Conservation (phyloP, 2,113 vertebrate species). For the Myanophis thanlyinensis region DNA sequence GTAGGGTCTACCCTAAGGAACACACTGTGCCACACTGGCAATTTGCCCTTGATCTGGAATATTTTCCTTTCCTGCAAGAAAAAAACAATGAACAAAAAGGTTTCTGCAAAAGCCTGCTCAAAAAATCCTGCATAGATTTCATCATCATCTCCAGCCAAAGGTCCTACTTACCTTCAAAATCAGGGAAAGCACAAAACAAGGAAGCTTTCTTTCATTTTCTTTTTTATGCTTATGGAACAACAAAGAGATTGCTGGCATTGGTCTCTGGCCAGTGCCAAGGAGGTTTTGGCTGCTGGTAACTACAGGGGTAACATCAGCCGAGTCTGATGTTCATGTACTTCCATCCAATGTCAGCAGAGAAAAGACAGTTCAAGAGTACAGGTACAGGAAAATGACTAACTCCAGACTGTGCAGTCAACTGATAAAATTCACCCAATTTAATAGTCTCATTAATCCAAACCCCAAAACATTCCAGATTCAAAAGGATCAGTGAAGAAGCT, state of each 20-base stretch:
- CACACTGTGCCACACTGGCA: background rate
- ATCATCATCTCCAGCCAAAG: background rate
- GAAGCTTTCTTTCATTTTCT: fast-evolving
- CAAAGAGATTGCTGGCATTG: fast-evolving
- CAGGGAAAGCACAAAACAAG: background rate
- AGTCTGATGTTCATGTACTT: background rate
- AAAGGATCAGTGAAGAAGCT: background rate
- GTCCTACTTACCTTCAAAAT: background rate
- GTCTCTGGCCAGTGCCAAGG: background rate
- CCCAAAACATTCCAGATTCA: background rate
- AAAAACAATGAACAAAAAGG: background rate
- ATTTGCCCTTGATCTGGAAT: slow-evolving; percentile 20
- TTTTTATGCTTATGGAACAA: background rate
- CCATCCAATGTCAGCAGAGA: slow-evolving; percentile 13
- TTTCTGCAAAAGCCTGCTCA: slow-evolving; percentile 1
- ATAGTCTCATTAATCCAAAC: background rate
- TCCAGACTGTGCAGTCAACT: background rate
- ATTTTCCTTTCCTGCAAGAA: background rate
- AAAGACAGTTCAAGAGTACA: slow-evolving; percentile 22
- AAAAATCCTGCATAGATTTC: background rate
- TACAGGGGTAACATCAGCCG: background rate
- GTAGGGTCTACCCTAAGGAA: fast-evolving
- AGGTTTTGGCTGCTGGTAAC: background rate
- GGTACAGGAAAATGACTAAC: slow-evolving; percentile 44
- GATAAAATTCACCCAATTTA: background rate